phyloP scores from a whole-genome alignment of 2,797 vertebrate genomes.

The Leptoclinus maculatus region DNA sequence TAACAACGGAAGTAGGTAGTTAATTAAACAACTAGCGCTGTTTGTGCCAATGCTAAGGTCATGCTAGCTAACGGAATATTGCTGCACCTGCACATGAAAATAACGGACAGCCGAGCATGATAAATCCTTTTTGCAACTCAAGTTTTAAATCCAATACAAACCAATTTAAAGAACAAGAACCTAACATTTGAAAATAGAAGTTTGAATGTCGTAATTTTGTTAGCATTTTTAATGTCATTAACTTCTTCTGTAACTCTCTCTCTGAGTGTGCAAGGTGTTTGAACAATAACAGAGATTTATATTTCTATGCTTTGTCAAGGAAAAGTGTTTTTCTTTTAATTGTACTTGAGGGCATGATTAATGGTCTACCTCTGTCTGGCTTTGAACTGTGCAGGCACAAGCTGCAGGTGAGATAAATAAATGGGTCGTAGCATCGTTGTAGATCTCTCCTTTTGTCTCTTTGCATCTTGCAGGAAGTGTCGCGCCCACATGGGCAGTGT shows the following conservation, averaged over 20 bases:
- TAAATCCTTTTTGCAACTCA: background rate
- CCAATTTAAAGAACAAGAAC: background rate
- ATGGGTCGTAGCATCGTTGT: background rate
- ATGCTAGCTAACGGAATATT: constrained; percentile 72
- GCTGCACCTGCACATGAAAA: constrained; percentile 57
- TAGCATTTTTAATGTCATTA: background rate
- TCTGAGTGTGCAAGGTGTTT: background rate
- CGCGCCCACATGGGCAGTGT: constrained; percentile 86
- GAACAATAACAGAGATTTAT: background rate
- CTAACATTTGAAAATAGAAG: background rate
- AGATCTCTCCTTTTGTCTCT: background rate
- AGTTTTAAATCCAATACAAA: background rate
- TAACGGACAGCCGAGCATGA: constrained; percentile 19
- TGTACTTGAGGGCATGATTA: background rate
- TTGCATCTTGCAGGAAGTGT: constrained; percentile 53
- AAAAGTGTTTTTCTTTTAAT: background rate
- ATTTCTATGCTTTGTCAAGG: background rate
- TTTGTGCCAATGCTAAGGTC: constrained; percentile 77
- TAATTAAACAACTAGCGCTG: background rate
- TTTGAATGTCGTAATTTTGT: background rate
- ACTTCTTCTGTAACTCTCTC: background rate
- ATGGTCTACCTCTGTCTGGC: background rate
- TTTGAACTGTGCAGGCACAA: background rate
- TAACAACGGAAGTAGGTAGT: constrained; percentile 48
- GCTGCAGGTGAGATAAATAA: background rate